phyloP scores from a whole-genome alignment of 2,797 vertebrate species.

The Nasua narica region DNA sequence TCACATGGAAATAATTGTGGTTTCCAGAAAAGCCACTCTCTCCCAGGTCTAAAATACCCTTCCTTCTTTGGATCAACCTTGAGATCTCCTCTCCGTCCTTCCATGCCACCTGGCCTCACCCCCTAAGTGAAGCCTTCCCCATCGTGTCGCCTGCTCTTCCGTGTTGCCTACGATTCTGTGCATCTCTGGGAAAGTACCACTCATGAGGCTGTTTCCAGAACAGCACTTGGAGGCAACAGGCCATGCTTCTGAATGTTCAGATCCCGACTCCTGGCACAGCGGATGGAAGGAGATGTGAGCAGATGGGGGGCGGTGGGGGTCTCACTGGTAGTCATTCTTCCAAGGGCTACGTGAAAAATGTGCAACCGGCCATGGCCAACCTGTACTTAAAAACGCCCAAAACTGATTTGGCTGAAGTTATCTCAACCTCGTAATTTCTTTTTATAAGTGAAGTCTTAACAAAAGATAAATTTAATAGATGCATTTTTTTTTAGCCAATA shows the following conservation, averaged over 20 bases:
- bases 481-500: background rate
- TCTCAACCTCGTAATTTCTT: background rate
- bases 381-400: background rate
- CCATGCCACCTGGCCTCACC: accelerated
- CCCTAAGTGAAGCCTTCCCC: too few relatives aligned
- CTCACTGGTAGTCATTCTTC: accelerated
- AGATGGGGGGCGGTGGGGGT: too few relatives aligned
- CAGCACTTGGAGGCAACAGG: background rate
- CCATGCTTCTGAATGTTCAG: accelerated
- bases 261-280: accelerated
- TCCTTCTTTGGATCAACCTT: background rate
- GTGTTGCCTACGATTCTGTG: background rate
- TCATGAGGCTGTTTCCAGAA: accelerated
- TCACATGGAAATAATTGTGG: accelerated
- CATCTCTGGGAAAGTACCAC: background rate
- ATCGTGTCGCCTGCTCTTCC: accelerated
- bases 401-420: background rate
- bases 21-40: background rate
- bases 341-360: background rate
- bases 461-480: background rate
- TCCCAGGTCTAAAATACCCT: background rate
- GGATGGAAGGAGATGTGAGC: too few relatives aligned
- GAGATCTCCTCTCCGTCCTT: background rate
- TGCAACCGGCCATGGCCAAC: background rate
- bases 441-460: background rate